Conservation (phyloP, 2,797 vertebrate species). For the Paramormyrops hopkinsi region DNA sequence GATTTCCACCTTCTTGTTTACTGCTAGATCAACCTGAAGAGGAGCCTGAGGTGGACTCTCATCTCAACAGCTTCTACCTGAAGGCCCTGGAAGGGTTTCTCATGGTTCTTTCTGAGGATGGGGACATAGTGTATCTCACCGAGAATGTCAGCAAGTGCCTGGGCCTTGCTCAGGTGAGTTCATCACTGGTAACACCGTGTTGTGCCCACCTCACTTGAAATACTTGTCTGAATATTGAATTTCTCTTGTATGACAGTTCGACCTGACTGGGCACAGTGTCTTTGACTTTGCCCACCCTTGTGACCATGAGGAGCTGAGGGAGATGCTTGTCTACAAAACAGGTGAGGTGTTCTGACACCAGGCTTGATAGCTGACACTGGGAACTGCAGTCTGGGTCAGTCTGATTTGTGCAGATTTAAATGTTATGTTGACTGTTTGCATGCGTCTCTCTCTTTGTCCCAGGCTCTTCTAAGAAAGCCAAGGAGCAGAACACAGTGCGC, state of each 20-base stretch:
- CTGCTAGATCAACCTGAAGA: conserved; percentile 61
- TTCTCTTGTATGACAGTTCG: conserved; percentile 68
- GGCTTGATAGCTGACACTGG: not conserved
- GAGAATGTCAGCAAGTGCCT: conserved; percentile 96
- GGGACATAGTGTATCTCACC: conserved; percentile 93
- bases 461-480: conserved; percentile 85
- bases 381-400: not conserved
- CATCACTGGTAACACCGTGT: not conserved
- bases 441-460: conserved; percentile 25
- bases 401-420: not conserved
- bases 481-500: conserved; percentile 78
- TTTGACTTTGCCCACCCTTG: conserved; percentile 97
- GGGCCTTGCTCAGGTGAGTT: conserved; percentile 86
- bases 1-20: not conserved
- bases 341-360: conserved; percentile 59
- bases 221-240: not conserved
- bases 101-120: conserved; percentile 93
- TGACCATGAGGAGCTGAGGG: conserved; percentile 94
- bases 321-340: conserved; percentile 87
- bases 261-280: conserved; percentile 91
- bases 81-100: conserved; percentile 96
- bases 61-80: conserved; percentile 85
- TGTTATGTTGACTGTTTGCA: not conserved
- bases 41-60: conserved; percentile 79
- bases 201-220: not conserved